Conservation (phyloP, 2,888 invertebrate species). For the Parelbella ahira region DNA sequence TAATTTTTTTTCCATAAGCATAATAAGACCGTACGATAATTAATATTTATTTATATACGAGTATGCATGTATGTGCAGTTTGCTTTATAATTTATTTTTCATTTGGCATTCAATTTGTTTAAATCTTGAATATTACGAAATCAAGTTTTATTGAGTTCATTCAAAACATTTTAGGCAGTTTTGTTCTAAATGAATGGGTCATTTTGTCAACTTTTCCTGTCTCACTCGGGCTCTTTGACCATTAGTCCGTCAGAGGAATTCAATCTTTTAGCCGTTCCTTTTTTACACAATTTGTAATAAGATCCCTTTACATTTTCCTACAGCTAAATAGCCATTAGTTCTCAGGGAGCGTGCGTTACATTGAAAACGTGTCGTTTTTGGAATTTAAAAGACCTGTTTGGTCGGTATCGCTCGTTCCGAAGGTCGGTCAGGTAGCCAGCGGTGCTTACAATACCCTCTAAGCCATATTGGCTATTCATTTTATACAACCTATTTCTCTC, state of each 20-base stretch:
- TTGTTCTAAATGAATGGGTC: no score
- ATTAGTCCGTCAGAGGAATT: conserved; percentile 7
- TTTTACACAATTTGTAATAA: conserved; percentile 15
- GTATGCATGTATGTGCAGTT: no score
- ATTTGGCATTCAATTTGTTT: no score
- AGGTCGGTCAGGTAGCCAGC: conserved; percentile 36
- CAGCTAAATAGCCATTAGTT: conserved; percentile 35
- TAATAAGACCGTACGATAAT: no score
- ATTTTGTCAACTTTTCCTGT: no score
- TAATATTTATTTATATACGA: no score
- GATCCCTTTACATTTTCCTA: conserved; percentile 14
- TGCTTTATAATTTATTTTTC: no score
- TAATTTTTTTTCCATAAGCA: no score
- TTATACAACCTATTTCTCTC: conserved; percentile 6
- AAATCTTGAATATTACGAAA: no score
- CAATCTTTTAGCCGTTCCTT: conserved; percentile 1
- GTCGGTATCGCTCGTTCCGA: conserved; percentile 36
- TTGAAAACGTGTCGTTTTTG: conserved; percentile 36
- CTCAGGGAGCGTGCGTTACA: conserved; percentile 35
- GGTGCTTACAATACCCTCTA: conserved; percentile 33
- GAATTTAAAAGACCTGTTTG: conserved; percentile 41
- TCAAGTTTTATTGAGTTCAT: no score
- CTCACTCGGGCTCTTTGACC: no score
- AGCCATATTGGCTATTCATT: conserved; percentile 22
- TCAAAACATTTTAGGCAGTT: no score